A percentile compares a stretch with the other conserved stretches of the same genome.
Conservation (phyloP, 1,140 invertebrate species). For the Drosophila fuyamai region DNA sequence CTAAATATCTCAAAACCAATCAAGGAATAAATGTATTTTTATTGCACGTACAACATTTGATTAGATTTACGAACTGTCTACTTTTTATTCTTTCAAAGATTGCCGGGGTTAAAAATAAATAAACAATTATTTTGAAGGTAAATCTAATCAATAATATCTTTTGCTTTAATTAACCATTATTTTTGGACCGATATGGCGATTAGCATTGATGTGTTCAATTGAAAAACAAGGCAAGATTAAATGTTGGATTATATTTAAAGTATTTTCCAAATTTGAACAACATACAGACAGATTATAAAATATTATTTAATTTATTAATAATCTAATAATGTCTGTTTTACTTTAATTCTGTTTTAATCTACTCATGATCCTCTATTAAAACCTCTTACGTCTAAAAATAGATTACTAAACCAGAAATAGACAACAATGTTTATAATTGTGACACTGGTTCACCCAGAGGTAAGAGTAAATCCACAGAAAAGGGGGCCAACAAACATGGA, state of each 20-base stretch:
- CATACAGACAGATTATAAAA: no score
- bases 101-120: conserved; percentile 7
- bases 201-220: neutral
- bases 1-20: neutral
- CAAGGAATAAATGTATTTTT: neutral
- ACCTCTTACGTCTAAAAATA: neutral
- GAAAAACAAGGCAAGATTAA: neutral
- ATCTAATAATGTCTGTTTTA: no score
- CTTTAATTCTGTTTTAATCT: neutral
- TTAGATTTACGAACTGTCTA: conserved; percentile 17
- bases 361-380: neutral
- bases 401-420: conserved; percentile 12
- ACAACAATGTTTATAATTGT: neutral
- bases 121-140: conserved; percentile 6
- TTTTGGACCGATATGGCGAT: conserved; percentile 3
- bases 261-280: no score
- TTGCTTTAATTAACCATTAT: conserved; percentile 21
- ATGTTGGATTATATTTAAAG: neutral
- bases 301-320: no score
- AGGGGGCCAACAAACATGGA: conserved; percentile 24
- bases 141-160: conserved; percentile 17
- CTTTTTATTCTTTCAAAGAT: conserved; percentile 1
- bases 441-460: conserved; percentile 25
- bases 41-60: conserved; percentile 3
- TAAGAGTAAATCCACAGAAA: conserved; percentile 1